These are phyloP conservation scores for Nesospiza acunhae DNA, from an alignment of 2,113 vertebrate species.

Conservation along the genomic window DNA sequence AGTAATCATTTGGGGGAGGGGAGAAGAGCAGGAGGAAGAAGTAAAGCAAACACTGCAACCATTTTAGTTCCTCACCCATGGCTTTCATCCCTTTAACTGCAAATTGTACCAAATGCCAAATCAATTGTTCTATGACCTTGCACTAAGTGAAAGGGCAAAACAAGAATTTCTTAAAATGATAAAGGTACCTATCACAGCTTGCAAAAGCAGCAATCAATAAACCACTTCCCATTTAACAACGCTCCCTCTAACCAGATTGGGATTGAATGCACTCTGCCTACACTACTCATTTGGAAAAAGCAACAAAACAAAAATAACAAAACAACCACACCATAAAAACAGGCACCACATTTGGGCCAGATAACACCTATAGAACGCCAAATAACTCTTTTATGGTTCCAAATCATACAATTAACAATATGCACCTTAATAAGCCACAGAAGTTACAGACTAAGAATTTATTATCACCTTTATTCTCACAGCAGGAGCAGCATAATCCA, in stretches of 20 bases:
- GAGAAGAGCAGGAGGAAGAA: neutral
- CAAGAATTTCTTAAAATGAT: conserved; percentile 18
- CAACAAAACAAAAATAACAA: no score
- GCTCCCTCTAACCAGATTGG: neutral
- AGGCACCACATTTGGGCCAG: neutral
- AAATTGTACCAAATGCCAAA: conserved; percentile 15
- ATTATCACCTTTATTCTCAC: neutral
- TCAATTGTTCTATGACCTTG: conserved; percentile 50
- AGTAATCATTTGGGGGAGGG: neutral
- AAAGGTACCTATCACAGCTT: conserved; percentile 24
- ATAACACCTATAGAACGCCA: neutral
- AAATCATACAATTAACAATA: neutral
- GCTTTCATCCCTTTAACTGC: neutral
- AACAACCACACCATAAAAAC: no score
- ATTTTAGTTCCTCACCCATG: neutral
- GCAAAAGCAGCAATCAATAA: conserved; percentile 31
- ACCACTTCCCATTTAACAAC: conserved; percentile 27
- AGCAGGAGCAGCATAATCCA: neutral
- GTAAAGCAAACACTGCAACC: neutral
- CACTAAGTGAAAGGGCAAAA: conserved; percentile 42
- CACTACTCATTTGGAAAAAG: neutral
- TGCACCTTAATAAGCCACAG: neutral
- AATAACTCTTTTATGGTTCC: neutral
- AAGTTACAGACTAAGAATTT: neutral
- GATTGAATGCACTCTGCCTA: neutral